Base-by-base conservation (phyloP, 2,113 vertebrate genomes). In the Leptobrachium ailaonicum region DNA sequence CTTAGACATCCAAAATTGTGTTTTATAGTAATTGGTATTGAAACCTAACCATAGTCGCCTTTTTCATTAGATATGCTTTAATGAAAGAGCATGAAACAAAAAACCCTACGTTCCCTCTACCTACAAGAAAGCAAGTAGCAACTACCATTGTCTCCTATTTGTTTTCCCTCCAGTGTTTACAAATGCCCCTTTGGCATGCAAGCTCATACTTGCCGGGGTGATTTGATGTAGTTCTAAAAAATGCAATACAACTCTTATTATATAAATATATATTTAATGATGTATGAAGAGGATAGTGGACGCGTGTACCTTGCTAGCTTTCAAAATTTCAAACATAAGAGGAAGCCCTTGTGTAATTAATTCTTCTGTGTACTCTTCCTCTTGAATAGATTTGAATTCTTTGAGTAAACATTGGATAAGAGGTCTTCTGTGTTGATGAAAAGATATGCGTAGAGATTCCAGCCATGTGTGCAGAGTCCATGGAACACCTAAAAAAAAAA, bases 391-490 rank as follows among this genome's bases (percentile, higher is more conserved):
- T 90, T 94, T 95, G 86, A 99, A 99, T 90, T 99, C 97, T 87
- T 98, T 98, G 2, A 99, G 87, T 43, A 99, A 88, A 83, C 96
- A 96, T 84, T 98, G 96, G 88, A 98, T 96, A 83, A 98, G 92
- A 0, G 96, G 96, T 54, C 96, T 88, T 40, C 97, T 91, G 87
- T 97, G 95, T 86, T 98, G 97, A 85, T 93, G 92, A 90, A 98
- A 99, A 79, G 96, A 96, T 0, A 95, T 96, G 12, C 96, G 92
- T 87, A 99, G 85, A 20, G 97, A 98, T 88, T 98, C 96, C 85
- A 98, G 82, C 97, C 97, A 99, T 0, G 95, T 96, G 89, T 99
- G 97, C 82, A 99, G 90, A 0, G 95, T 98, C 97, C 97, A 99
- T 0, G 97, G 97, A 42, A 99, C 94, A 9, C 97, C 97, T 97